Evolutionary conservation across 2,888 invertebrate genomes (phyloP), one percentile per base, ranked within the genome.

Genomic region (Schrankia costaestrigalis): DNA sequence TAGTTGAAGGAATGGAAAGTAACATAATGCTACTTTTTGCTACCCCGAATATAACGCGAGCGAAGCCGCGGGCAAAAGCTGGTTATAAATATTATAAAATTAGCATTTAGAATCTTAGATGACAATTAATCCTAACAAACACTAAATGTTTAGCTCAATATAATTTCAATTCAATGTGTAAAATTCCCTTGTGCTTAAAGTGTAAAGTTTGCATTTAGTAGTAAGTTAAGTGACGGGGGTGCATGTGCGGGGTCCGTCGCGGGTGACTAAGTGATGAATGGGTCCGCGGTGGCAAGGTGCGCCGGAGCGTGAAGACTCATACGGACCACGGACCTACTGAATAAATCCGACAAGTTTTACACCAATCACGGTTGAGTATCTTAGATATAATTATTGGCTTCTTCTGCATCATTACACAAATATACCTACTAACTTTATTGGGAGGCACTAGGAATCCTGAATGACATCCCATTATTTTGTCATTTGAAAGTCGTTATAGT

Each of bases 201-300:
- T 55, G 59, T 59, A 60, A 71, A 71, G 62, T 70, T 64, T 57
- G 55, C 56, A 55, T 50, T 53, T 38, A 28, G 24, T 15, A n/a
- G 27, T 19, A 59, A 7, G 21, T 21, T 2, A 21, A n/a, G 21
- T 9, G 3, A 10, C 21, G 57, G 56, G 18, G 23, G 48, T 57
- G 62, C 63, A 57, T 46, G 65, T 63, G 68, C 55, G 33, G 23
- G n/a, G 29, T 19, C 38, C 60, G 54, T 53, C 44, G 38, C 56
- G 37, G 37, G 46, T 59, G 63, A 48, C 52, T 65, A 55, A 53
- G 65, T 65, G 70, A 66, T 63, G 60, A 58, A 66, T 67, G 54
- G 48, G 44, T 45, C 55, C 62, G 45, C 44, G 42, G 56, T 49
- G 51, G 25, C 52, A 35, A 17, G 30, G 52, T 61, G 63, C 61